Conservation (phyloP, 1,140 invertebrate species). For the Macrobrachium rosenbergii region DNA sequence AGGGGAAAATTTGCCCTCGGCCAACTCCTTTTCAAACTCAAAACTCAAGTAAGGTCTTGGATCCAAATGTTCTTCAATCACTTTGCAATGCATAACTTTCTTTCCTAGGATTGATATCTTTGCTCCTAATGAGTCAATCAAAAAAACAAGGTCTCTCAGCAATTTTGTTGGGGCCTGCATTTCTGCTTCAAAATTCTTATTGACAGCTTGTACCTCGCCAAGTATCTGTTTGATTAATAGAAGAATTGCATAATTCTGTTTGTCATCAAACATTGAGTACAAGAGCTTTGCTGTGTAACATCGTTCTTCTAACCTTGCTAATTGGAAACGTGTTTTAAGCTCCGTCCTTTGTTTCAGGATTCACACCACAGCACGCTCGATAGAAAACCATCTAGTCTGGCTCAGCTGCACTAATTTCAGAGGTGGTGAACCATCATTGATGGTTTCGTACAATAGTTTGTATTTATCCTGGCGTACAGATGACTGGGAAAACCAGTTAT, state of each 20-base stretch:
- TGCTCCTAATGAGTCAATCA: too few species aligned
- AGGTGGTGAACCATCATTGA: too few species aligned
- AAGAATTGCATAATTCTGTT: slow-evolving; percentile 60
- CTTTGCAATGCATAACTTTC: too few species aligned
- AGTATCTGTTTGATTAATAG: slow-evolving; percentile 31
- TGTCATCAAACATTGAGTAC: slow-evolving; percentile 67
- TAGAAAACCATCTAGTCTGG: slow-evolving; percentile 70
- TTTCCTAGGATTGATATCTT: too few species aligned
- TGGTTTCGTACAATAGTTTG: slow-evolving; percentile 23
- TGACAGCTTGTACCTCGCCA: slow-evolving; percentile 58
- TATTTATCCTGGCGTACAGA: slow-evolving; percentile 15
- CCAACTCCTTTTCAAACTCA: slow-evolving; percentile 32
- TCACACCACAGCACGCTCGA: slow-evolving; percentile 67
- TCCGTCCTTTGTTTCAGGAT: slow-evolving; percentile 69
- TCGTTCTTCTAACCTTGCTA: slow-evolving; percentile 64
- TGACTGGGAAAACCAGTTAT: slow-evolving; percentile 50
- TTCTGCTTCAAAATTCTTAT: too few species aligned
- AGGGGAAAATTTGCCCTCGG: slow-evolving; percentile 19
- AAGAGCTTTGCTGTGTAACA: slow-evolving; percentile 67
- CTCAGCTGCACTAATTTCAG: slow-evolving; percentile 69
- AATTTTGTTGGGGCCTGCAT: too few species aligned
- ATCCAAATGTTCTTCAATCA: too few species aligned
- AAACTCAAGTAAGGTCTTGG: slow-evolving; percentile 10
- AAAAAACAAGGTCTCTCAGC: too few species aligned
- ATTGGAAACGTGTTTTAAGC: slow-evolving; percentile 68